Evolutionary conservation across 53 echinoderm and acorn worm species (phyloP), one percentile per base, ranked within the genome.

Genomic region (Glandiceps talaboti): DNA sequence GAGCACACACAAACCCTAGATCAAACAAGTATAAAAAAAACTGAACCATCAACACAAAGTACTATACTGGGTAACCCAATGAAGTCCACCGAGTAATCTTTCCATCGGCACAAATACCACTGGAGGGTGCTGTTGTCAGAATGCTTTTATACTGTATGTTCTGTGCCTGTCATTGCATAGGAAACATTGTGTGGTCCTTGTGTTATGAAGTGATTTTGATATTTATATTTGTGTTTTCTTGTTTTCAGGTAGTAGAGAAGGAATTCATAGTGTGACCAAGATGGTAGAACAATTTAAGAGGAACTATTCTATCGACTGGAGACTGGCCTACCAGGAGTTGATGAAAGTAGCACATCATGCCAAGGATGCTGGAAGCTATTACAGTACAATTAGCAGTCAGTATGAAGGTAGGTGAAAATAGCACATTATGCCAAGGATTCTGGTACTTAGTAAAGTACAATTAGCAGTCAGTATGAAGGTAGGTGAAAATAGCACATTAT

Each of bases 271-370:
- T 32, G 82, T 99, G 31, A 86, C 85, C 6, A 80, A 79, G 0
- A 77, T 99, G 81, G 82, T 99, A 25, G 89, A 94, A 33, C 85
- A 86, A 31, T 94, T 80, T 83, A 99, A 89, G 85, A 80, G 89
- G 30, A 86, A 89, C 77, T 87, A 89, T 76, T 79, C 85, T 29
- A 89, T 99, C 0, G 94, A 99, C 81, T 99, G 99, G 99, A 88
- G 83, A 74, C 88, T 86, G 73, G 99, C 99, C 0, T 99, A 94
- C 33, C 74, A 74, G 32, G 89, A 99, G 31, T 84, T 99, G 12
- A 78, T 25, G 1, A 32, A 25, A 32, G 33, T 78, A 27, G 79
- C 33, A 31, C 26, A 32, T 25, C 25, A 78, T 32, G 26, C 64
- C 6, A 45, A 45, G 64, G 64, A 45, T 20, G 20, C 6, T 20